A percentile compares a stretch with the other conserved stretches of the same genome.
phyloP scores from a whole-genome alignment of 2,888 invertebrate genomes.

The Chrysotoxum bicinctum region DNA sequence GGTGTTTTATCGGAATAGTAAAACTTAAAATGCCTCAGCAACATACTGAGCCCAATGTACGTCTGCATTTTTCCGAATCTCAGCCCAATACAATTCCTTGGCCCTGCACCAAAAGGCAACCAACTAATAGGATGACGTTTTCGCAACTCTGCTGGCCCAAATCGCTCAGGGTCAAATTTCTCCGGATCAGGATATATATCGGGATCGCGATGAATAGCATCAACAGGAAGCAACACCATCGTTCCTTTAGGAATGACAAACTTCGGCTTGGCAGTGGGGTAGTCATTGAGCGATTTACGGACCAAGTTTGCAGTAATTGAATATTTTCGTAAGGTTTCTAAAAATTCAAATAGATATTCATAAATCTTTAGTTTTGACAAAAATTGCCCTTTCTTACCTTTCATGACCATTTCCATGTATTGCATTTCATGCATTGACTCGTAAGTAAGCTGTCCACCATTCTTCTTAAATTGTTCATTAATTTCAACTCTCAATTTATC shows the following conservation, averaged over 20 bases:
- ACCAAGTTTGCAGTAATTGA: conserved; percentile 83
- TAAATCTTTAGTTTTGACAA: too few species aligned
- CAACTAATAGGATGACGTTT: conserved; percentile 80
- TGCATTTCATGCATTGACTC: conserved; percentile 77
- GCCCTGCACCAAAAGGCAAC: conserved; percentile 80
- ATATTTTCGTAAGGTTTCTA: conserved; percentile 84
- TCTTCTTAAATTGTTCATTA: not conserved
- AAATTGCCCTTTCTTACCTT: too few species aligned
- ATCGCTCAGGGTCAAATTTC: conserved; percentile 85
- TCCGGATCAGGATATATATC: conserved; percentile 84
- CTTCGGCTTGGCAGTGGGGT: conserved; percentile 82
- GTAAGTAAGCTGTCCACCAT: conserved; percentile 76
- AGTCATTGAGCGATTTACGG: conserved; percentile 83
- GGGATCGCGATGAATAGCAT: conserved; percentile 84
- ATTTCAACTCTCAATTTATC: conserved; percentile 76
- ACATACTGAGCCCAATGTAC: conserved; percentile 76
- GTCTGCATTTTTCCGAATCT: conserved; percentile 79
- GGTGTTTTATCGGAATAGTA: not conserved
- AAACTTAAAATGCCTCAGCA: conserved; percentile 76
- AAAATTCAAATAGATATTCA: too few species aligned
- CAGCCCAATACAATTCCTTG: conserved; percentile 79
- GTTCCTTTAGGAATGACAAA: conserved; percentile 83
- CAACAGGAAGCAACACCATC: conserved; percentile 83
- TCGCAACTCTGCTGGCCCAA: conserved; percentile 83
- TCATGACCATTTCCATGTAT: conserved; percentile 77